phyloP scores from a whole-genome alignment of 2,888 invertebrate genomes.

The Notodonta ziczac region DNA sequence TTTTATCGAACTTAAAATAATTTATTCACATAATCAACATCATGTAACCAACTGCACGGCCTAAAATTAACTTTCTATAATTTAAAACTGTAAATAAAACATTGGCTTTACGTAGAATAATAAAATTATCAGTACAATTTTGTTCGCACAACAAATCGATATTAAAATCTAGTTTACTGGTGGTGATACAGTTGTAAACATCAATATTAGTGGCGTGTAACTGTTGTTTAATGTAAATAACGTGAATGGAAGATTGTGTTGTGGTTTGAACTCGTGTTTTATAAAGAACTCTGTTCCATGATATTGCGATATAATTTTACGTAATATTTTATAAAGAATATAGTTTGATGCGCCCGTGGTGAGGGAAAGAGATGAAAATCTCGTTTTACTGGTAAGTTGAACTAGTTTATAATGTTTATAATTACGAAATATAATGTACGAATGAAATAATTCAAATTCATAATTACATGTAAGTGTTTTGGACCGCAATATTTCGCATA shows the following conservation, averaged over 20 bases:
- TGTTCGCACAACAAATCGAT: conserved; percentile 30
- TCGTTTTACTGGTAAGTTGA: conserved; percentile 40
- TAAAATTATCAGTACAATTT: conserved; percentile 7
- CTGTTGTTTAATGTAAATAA: conserved; percentile 26
- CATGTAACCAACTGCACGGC: conserved; percentile 55
- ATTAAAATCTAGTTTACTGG: conserved; percentile 20
- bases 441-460: not conserved
- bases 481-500: too few relatives aligned
- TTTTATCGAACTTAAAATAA: conserved; percentile 48
- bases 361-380: conserved; percentile 27
- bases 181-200: conserved; percentile 21
- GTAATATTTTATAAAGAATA: conserved; percentile 30
- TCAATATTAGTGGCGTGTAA: conserved; percentile 29
- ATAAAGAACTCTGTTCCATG: not conserved
- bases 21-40: conserved; percentile 52
- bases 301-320: conserved; percentile 29
- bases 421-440: not conserved
- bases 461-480: too few relatives aligned
- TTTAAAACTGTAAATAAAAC: conserved; percentile 16
- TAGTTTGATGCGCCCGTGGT: conserved; percentile 10
- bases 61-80: conserved; percentile 35
- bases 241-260: not conserved
- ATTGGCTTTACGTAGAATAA: conserved; percentile 3
- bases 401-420: conserved; percentile 15
- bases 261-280: not conserved